Evolutionary conservation across 2,797 vertebrate genomes (phyloP).

Genomic region (Taeniopygia guttata): DNA sequence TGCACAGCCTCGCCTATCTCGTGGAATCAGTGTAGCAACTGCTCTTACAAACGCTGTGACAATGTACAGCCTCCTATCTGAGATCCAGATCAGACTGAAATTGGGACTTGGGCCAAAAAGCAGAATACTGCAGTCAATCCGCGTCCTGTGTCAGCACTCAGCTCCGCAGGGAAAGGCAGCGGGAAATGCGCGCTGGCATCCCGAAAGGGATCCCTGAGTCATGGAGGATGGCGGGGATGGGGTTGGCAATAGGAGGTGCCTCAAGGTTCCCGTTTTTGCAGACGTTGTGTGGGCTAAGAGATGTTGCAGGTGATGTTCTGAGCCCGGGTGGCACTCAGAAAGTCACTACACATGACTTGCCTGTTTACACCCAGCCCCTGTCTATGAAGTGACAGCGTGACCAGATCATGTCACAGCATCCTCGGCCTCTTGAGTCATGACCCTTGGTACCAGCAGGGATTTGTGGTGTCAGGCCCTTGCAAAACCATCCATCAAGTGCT

Average conservation of each 20-base stretch:
- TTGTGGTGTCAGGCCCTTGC: not conserved
- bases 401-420: accelerated
- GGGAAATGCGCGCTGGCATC: not conserved
- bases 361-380: not conserved
- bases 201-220: not conserved
- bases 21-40: constrained; percentile 46
- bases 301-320: not conserved
- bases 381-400: not conserved
- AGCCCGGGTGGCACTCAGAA: not conserved
- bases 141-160: constrained; percentile 37
- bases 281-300: not conserved
- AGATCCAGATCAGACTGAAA: constrained; percentile 14
- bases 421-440: not conserved
- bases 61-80: constrained; percentile 33
- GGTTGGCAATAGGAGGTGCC: not conserved
- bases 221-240: not conserved
- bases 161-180: constrained; percentile 3
- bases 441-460: not conserved
- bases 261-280: not conserved
- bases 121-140: constrained; percentile 33
- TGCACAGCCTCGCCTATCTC: constrained; percentile 38
- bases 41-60: constrained; percentile 29
- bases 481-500: accelerated
- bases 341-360: not conserved
- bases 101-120: constrained; percentile 42